Conservation (phyloP, 2,797 vertebrate genomes). For the Phrynocephalus vlangalii region DNA sequence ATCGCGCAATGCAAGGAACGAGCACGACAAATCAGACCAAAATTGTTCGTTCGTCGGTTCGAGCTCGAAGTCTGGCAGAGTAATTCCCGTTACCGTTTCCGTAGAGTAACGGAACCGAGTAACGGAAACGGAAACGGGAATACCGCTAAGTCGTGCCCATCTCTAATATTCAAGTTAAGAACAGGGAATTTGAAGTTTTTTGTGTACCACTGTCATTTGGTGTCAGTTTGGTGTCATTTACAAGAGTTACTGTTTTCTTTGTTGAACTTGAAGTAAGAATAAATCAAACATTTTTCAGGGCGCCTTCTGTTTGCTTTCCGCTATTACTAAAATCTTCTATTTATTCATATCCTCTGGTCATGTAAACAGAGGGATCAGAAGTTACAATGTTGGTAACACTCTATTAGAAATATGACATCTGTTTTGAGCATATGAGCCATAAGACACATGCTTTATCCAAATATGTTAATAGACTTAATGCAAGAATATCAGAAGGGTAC, state of each 20-base stretch:
- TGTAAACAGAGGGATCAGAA: background rate
- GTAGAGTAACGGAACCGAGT: too few species aligned
- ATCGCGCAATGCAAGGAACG: too few species aligned
- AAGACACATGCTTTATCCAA: background rate
- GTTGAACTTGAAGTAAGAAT: background rate
- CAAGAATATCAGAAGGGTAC: background rate
- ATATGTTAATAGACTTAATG: background rate
- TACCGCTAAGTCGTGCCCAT: too few species aligned
- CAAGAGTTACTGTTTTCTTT: background rate
- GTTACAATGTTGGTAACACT: background rate
- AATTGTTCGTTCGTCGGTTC: too few species aligned
- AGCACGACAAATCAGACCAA: too few species aligned
- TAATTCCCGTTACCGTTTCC: too few species aligned
- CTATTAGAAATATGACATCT: background rate
- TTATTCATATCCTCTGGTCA: background rate
- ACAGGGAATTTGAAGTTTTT: background rate
- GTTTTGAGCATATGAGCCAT: background rate
- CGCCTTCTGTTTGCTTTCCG: background rate
- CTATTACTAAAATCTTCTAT: background rate
- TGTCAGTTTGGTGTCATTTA: background rate
- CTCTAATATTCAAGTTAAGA: too few species aligned
- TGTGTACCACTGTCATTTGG: background rate
- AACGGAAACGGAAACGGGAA: too few species aligned
- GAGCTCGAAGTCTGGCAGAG: too few species aligned
- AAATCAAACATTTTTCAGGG: constrained; percentile 6